Base-by-base conservation (phyloP, 2,113 vertebrate genomes). In the Lycaon pictus region DNA sequence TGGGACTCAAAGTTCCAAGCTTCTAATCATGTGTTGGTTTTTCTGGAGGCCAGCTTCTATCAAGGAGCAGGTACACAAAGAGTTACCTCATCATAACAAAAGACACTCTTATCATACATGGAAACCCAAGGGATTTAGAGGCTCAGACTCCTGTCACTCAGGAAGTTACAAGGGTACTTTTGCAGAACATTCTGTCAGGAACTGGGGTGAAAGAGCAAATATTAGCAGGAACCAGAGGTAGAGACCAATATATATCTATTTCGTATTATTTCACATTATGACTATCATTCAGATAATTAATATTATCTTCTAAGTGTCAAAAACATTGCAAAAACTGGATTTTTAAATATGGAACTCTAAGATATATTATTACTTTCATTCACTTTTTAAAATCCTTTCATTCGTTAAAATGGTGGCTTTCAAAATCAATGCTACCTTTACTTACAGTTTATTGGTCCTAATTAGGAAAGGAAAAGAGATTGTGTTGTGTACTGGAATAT, bases 401-500 rank as follows among this genome's bases (percentile, higher is more conserved):
- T 43, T 95, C 43, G 76, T 69, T 16, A 71, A 37, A 71, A 37
- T 2, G 77, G 5, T 48, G 74, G 25, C 17, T 87, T 51, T 67
- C 29, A 58, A 95, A 89, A 83, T 77, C 22, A 95, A 51, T 90
- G 82, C 37, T 90, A 58, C 10, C 20, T 95, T 96, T 60, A 76
- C 2, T 65, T 85, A 19, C 35, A 35, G 32, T 9, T 60, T 69
- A 74, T 58, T 79, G 19, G 11, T 69, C 2, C 48, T 69, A 11
- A 17, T 69, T 37, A 51, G 22, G 17, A 48, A 63, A 27, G 22
- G 37, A 29, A 32, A 62, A 56, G 51, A 3, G 1, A 72, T 29
- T 87, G 15, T 17, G 8, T 27, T 83, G 12, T 5, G 27, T 63
- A 1, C 91, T 63, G 43, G 3, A 71, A 56, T 15, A 51, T 22